Percentiles rank a stretch among this genome's conserved stretches.
phyloP scores from a whole-genome alignment of 2,113 vertebrate species.

The Ceratotherium simum region DNA sequence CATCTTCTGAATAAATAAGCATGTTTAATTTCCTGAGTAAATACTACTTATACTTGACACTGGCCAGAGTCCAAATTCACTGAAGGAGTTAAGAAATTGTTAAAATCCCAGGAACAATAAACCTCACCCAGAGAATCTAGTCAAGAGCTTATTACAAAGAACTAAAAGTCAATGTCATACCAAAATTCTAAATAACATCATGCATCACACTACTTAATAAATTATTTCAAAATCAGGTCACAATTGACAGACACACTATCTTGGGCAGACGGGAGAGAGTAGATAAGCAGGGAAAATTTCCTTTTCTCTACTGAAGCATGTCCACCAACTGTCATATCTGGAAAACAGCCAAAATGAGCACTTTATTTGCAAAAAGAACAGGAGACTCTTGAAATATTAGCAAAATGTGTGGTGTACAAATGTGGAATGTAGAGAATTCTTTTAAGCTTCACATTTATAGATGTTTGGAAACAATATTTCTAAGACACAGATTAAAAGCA shows the following conservation, averaged over 20 bases:
- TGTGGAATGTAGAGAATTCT: constrained; percentile 10
- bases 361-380: constrained; percentile 71
- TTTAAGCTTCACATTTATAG: constrained; percentile 10
- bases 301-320: constrained; percentile 81
- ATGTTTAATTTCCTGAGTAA: constrained; percentile 72
- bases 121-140: constrained; percentile 57
- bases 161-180: constrained; percentile 74
- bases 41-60: constrained; percentile 35
- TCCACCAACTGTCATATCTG: constrained; percentile 83
- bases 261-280: constrained; percentile 74
- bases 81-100: constrained; percentile 64
- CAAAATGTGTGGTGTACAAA: constrained; percentile 52
- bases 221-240: constrained; percentile 84
- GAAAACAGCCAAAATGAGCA: constrained; percentile 79
- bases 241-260: constrained; percentile 78
- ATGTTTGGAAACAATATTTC: constrained; percentile 23
- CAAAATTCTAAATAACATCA: constrained; percentile 76
- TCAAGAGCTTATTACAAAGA: constrained; percentile 60
- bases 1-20: constrained; percentile 60
- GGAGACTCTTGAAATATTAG: constrained; percentile 48
- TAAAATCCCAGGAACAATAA: constrained; percentile 59
- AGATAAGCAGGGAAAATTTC: constrained; percentile 81
- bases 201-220: constrained; percentile 77
- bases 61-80: constrained; percentile 49
- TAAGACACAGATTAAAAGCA: constrained; percentile 14